A percentile compares a stretch with the other conserved stretches of the same genome.
These are phyloP conservation scores for Centropus bengalensis DNA, from an alignment of 2,113 vertebrate genomes.

Conservation along the genomic window DNA sequence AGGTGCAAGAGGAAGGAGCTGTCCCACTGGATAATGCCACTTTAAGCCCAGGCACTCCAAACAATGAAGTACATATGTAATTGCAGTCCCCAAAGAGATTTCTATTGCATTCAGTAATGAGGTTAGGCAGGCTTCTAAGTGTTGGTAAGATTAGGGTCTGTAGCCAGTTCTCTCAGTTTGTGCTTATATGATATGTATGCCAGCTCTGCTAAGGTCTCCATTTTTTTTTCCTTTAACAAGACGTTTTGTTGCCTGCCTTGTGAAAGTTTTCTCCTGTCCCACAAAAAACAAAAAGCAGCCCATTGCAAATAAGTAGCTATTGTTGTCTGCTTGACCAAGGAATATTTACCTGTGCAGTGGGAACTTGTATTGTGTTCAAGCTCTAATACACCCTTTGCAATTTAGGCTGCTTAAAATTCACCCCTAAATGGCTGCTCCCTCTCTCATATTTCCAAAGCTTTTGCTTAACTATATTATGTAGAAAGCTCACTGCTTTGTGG, in stretches of 20 bases:
- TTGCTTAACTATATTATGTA: neutral
- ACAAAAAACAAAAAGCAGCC: neutral
- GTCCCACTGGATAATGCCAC: neutral
- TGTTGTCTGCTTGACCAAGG: neutral
- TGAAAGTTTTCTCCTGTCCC: neutral
- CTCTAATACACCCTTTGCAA: neutral
- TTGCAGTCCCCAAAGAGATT: neutral
- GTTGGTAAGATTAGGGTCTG: neutral
- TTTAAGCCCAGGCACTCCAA: neutral
- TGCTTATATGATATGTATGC: neutral
- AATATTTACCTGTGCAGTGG: neutral
- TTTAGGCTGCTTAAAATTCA: slow-evolving; percentile 16
- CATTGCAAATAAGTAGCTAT: neutral
- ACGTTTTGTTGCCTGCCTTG: neutral
- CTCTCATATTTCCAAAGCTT: neutral
- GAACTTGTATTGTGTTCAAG: neutral
- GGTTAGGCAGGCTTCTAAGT: neutral
- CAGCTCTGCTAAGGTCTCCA: neutral
- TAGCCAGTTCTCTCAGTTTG: neutral
- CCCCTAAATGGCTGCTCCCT: neutral
- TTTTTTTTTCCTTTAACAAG: neutral
- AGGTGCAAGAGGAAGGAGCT: neutral
- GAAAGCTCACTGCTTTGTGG: slow-evolving; percentile 25
- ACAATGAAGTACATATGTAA: neutral
- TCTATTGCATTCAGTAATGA: neutral